Conservation (phyloP, 2,888 invertebrate species). For the Cosmia trapezina region DNA sequence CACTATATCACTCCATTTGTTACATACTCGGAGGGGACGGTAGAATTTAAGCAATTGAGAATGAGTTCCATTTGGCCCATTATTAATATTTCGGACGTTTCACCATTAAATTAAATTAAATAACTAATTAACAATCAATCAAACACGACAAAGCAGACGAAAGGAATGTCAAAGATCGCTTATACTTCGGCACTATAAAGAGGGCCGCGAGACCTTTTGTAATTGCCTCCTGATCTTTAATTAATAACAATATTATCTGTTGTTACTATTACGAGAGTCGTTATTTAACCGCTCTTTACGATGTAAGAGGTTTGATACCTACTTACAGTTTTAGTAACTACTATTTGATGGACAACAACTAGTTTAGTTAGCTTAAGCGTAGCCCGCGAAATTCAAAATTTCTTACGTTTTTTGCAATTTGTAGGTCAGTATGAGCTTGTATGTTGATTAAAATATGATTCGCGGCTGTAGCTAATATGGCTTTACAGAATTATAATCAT, state of each 20-base stretch:
- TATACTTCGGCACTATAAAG: not conserved
- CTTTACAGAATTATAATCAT: no score
- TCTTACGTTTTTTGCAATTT: no score
- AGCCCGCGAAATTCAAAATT: no score
- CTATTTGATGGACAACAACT: not conserved
- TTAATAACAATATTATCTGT: constrained; percentile 43
- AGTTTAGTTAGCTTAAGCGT: not conserved
- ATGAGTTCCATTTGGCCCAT: not conserved
- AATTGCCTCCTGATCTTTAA: constrained; percentile 22
- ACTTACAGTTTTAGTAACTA: not conserved
- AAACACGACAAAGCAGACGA: not conserved
- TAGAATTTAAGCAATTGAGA: no score
- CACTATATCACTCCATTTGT: not conserved
- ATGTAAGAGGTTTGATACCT: constrained; percentile 24
- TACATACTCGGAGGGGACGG: no score
- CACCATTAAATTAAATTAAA: not conserved
- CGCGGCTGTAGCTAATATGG: no score
- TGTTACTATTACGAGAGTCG: constrained; percentile 8
- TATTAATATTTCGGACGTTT: not conserved
- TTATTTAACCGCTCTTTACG: constrained; percentile 13
- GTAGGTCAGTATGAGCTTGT: no score
- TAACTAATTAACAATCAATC: constrained; percentile 21
- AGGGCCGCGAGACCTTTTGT: constrained; percentile 6
- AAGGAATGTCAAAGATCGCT: constrained; percentile 13
- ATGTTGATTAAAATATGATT: no score